Percentiles rank a stretch among this genome's conserved stretches.
phyloP scores from a whole-genome alignment of 1,140 invertebrate genomes.

The Pseudomyrmex concolor region DNA sequence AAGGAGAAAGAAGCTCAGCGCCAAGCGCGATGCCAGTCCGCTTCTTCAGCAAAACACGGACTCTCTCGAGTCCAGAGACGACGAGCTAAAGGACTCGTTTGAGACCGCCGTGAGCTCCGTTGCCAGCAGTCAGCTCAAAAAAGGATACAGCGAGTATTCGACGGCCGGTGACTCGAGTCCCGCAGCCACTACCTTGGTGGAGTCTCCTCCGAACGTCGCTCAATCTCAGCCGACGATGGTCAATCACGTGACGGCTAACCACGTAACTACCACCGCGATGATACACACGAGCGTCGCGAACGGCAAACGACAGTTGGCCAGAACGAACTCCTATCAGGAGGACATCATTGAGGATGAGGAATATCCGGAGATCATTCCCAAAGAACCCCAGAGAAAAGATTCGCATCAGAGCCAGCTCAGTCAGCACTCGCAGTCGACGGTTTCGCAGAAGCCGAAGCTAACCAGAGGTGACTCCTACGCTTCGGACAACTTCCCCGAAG shows the following conservation, averaged over 20 bases:
- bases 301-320: slow-evolving; percentile 75
- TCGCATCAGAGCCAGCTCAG: slow-evolving; percentile 79
- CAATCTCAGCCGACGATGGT: slow-evolving; percentile 69
- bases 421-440: slow-evolving; percentile 71
- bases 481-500: slow-evolving; percentile 79
- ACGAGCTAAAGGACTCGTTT: slow-evolving; percentile 87
- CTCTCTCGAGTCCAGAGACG: slow-evolving; percentile 86
- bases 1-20: slow-evolving; percentile 74
- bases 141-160: slow-evolving; percentile 81
- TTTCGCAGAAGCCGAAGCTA: slow-evolving; percentile 80
- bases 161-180: slow-evolving; percentile 79
- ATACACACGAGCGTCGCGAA: slow-evolving; percentile 77
- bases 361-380: slow-evolving; percentile 77
- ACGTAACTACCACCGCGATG: slow-evolving; percentile 78
- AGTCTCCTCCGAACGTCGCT: slow-evolving; percentile 74
- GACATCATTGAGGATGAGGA: slow-evolving; percentile 80
- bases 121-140: slow-evolving; percentile 81
- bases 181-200: slow-evolving; percentile 70
- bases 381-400: slow-evolving; percentile 79
- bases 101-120: slow-evolving; percentile 87
- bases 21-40: slow-evolving; percentile 79
- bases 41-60: slow-evolving; percentile 85
- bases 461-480: slow-evolving; percentile 79
- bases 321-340: slow-evolving; percentile 81
- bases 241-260: slow-evolving; percentile 78